These are phyloP conservation scores for Danio tinwini DNA, from an alignment of 2,797 vertebrate genomes.

Conservation along the genomic window DNA sequence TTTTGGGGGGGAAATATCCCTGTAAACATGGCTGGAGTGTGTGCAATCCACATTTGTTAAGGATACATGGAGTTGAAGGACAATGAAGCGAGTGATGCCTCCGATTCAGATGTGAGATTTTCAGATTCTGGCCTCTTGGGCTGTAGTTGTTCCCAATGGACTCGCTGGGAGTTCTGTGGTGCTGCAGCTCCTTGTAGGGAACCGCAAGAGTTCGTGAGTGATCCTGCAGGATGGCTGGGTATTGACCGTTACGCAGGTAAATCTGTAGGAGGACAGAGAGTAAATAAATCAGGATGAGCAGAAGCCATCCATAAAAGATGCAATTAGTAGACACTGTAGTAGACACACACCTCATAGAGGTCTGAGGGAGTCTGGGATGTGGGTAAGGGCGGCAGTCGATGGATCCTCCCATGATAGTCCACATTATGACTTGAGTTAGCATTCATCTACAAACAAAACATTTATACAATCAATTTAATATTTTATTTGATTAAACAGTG, in stretches of 20 bases:
- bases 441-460: conserved; percentile 30
- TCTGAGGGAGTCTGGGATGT: conserved; percentile 7
- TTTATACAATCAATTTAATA: neutral
- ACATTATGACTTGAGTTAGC: neutral
- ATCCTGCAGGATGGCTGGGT: conserved; percentile 86
- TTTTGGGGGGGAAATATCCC: too few species aligned
- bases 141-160: conserved; percentile 90
- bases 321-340: neutral
- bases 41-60: neutral
- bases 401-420: neutral
- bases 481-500: neutral
- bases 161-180: conserved; percentile 80
- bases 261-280: conserved; percentile 67
- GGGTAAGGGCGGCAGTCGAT: neutral
- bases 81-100: conserved; percentile 23
- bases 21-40: neutral
- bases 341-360: conserved; percentile 38
- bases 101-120: conserved; percentile 73
- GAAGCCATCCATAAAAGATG: neutral
- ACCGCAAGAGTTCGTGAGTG: conserved; percentile 77
- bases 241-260: conserved; percentile 66
- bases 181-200: conserved; percentile 84
- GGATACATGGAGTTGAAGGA: neutral
- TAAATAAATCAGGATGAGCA: neutral
- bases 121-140: conserved; percentile 76